These are phyloP conservation scores for Eupithecia dodoneata DNA, from an alignment of 2,888 invertebrate genomes.

Conservation along the genomic window DNA sequence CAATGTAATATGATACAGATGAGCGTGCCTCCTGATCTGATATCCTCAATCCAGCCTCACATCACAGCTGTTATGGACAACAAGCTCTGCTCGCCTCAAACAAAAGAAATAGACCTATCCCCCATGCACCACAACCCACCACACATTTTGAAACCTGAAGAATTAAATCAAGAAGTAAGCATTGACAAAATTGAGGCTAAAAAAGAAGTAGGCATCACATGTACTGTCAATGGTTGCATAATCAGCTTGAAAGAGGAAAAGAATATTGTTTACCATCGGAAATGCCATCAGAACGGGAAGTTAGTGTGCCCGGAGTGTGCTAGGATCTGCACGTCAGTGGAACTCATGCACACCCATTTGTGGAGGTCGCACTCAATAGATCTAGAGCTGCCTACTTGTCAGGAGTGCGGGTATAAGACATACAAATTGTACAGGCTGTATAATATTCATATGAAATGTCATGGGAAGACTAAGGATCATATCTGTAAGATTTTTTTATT, in stretches of 20 bases:
- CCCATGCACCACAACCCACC: conserved; percentile 49
- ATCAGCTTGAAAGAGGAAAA: conserved; percentile 83
- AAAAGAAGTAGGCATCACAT: conserved; percentile 65
- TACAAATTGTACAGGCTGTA: conserved; percentile 87
- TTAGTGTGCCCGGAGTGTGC: conserved; percentile 88
- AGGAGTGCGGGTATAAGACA: conserved; percentile 89
- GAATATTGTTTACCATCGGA: conserved; percentile 86
- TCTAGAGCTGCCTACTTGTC: conserved; percentile 91
- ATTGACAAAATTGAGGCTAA: conserved; percentile 46
- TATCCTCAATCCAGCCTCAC: conserved; percentile 71
- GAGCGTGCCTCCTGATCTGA: conserved; percentile 74
- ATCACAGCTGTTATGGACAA: conserved; percentile 44
- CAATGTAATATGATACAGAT: conserved; percentile 68
- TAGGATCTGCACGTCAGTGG: conserved; percentile 83
- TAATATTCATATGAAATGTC: conserved; percentile 90
- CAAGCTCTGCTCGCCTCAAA: conserved; percentile 50
- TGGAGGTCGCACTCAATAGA: conserved; percentile 91
- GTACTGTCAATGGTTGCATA: conserved; percentile 83
- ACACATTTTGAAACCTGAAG: conserved; percentile 53
- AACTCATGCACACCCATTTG: conserved; percentile 89
- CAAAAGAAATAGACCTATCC: conserved; percentile 27
- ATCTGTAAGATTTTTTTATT: conserved; percentile 71
- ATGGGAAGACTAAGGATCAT: conserved; percentile 86
- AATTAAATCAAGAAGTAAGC: conserved; percentile 43
- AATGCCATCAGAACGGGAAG: conserved; percentile 83